Evolutionary conservation across 1,140 invertebrate species (phyloP).

Genomic region (Brachionus paranguensis): DNA sequence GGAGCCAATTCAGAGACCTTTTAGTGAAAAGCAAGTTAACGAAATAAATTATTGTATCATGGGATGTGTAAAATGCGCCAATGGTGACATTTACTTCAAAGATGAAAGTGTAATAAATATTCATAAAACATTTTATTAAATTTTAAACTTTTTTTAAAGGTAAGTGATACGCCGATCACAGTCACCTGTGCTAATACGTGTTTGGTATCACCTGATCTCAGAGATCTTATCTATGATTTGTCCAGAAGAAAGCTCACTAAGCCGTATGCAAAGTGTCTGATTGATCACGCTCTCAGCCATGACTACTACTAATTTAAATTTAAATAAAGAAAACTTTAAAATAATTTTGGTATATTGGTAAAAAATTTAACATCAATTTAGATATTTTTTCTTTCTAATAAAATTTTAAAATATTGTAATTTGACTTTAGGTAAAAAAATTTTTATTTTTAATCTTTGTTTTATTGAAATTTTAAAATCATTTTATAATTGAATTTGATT

Average conservation of each 20-base stretch:
- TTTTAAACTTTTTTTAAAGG: not conserved
- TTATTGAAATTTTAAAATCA: too few species aligned
- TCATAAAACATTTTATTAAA: not conserved
- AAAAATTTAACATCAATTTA: not conserved
- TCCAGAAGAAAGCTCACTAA: not conserved
- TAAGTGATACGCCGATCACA: not conserved
- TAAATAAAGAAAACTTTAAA: not conserved
- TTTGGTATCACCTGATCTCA: not conserved
- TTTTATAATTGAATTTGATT: too few species aligned
- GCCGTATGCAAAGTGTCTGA: constrained; percentile 21
- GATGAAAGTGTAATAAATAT: not conserved
- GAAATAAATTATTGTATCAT: constrained; percentile 39
- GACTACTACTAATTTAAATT: constrained; percentile 1
- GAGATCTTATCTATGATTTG: not conserved
- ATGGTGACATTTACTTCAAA: constrained; percentile 26
- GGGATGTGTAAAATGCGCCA: constrained; percentile 39
- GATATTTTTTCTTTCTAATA: not conserved
- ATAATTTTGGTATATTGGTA: not conserved
- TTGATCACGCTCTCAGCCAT: constrained; percentile 10
- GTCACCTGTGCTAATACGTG: constrained; percentile 33
- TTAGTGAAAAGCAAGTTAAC: not conserved
- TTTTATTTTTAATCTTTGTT: too few species aligned
- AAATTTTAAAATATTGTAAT: not conserved
- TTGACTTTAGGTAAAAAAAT: too few species aligned
- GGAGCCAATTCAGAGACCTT: not conserved